A percentile compares a stretch with the other conserved stretches of the same genome.
phyloP scores from a whole-genome alignment of 1,140 invertebrate genomes.

The Papilio helenus region DNA sequence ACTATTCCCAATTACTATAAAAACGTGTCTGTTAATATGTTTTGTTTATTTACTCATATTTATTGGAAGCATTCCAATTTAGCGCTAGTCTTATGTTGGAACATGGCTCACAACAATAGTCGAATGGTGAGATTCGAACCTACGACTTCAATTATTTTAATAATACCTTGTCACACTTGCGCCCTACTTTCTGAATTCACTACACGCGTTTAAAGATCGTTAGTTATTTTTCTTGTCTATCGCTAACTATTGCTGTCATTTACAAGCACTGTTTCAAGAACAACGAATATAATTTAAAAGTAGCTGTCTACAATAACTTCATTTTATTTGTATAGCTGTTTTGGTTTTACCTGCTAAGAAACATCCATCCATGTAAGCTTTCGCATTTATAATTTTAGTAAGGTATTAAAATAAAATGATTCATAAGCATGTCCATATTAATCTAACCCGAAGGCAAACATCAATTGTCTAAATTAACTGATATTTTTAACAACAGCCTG shows the following conservation, averaged over 20 bases:
- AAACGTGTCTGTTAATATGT: no score
- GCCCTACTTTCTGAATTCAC: background rate
- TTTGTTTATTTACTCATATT: no score
- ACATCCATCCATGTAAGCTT: no score
- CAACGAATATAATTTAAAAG: background rate
- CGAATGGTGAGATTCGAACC: no score
- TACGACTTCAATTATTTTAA: background rate
- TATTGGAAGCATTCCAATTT: no score
- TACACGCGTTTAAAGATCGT: background rate
- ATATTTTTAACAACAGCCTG: slow-evolving; percentile 59
- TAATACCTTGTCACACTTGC: no score
- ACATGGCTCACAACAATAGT: no score
- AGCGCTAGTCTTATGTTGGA: no score
- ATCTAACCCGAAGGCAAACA: slow-evolving; percentile 41
- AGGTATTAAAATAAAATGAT: background rate
- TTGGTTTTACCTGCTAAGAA: no score
- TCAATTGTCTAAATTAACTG: slow-evolving; percentile 69
- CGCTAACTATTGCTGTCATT: background rate
- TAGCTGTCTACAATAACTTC: background rate
- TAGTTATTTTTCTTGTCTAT: background rate
- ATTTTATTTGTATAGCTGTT: no score
- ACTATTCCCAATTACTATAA: no score
- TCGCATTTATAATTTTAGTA: no score
- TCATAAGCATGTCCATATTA: slow-evolving; percentile 44
- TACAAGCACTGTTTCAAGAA: background rate